Evolutionary conservation across 2,113 vertebrate genomes (phyloP), one percentile per base, ranked within the genome.

Genomic region (Nothobranchius furzeri): DNA sequence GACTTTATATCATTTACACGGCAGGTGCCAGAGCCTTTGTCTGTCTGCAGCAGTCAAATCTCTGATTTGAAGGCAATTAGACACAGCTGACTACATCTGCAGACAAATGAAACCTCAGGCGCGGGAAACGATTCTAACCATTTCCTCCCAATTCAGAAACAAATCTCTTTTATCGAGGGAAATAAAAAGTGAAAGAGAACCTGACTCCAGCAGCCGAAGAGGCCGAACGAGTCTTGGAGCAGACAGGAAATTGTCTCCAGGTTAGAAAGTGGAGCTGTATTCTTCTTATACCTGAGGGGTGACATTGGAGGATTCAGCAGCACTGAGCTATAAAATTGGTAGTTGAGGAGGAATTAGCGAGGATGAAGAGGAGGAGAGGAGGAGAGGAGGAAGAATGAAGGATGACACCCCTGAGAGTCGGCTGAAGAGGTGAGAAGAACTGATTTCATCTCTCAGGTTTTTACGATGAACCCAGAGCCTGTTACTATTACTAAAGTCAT

Each of bases 311-410:
- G 75, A 75, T 63, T 71, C 73, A 60, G 76, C 48, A 71, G 68
- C 74, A 60, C 64, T 58, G 78, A 80, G 84, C 80, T 88, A 75
- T 84, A 88, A 81, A 86, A 88, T 83, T 85, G 74, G 70, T 52
- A 36, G 75, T 75, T 81, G 75, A 85, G 73, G 75, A 63, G 68
- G 79, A 74, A 85, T 80, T 83, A 82, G 76, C 49, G 64, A 12
- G 60, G 64, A 61, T 68, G 40, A 59, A 68, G 72, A 60, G 67
- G 64, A 66, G 57, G 43, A 68, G 72, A 60, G 67, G 64, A 66
- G 57, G 43, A 20, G 40, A 59, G 66, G 72, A 60, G 67, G 64
- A 66, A 53, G 43, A 53, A 58, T 60, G 61, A 64, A 52, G 62
- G 76, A 64, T 48, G n/a, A 53, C 49, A 8, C 61, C 24, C 45